Percentiles rank a stretch among this genome's conserved stretches.
Evolutionary conservation across 2,113 vertebrate species (phyloP).

Genomic region (Hypanus sabinus): DNA sequence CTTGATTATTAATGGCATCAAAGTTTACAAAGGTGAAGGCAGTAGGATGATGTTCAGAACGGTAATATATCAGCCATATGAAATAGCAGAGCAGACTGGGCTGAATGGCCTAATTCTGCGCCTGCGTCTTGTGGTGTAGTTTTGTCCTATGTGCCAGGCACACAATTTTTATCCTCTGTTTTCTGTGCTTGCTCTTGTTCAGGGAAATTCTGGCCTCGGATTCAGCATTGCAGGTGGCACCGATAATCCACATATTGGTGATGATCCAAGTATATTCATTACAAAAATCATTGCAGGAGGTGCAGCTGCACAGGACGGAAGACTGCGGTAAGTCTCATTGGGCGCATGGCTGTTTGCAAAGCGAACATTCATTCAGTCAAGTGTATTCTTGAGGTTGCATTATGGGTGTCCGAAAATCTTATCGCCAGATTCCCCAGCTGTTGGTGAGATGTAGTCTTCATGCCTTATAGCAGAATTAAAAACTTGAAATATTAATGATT

Average conservation of each 20-base stretch:
- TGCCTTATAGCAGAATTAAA: neutral
- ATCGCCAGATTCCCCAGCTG: neutral
- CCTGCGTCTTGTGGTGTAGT: no score
- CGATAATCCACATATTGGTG: slow-evolving; percentile 94
- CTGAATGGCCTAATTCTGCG: no score
- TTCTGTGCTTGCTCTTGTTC: slow-evolving; percentile 41
- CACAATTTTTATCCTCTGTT: neutral
- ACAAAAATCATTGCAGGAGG: slow-evolving; percentile 93
- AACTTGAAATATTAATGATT: neutral
- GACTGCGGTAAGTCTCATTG: slow-evolving; percentile 71
- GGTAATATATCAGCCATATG: no score
- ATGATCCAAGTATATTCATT: slow-evolving; percentile 95
- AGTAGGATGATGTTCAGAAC: no score
- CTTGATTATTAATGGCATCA: no score
- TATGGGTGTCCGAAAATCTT: neutral
- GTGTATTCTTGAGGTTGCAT: neutral
- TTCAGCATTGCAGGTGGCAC: slow-evolving; percentile 96
- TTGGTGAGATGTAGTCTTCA: neutral
- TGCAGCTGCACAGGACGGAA: slow-evolving; percentile 88
- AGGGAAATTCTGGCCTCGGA: slow-evolving; percentile 97
- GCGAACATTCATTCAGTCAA: neutral
- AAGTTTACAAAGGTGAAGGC: no score
- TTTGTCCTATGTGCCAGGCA: neutral
- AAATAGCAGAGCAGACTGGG: no score
- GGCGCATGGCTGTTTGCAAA: neutral